A percentile compares a stretch with the other conserved stretches of the same genome.
These are phyloP conservation scores for Trachelus troglodyta DNA, from an alignment of 2,888 invertebrate genomes.

Conservation along the genomic window DNA sequence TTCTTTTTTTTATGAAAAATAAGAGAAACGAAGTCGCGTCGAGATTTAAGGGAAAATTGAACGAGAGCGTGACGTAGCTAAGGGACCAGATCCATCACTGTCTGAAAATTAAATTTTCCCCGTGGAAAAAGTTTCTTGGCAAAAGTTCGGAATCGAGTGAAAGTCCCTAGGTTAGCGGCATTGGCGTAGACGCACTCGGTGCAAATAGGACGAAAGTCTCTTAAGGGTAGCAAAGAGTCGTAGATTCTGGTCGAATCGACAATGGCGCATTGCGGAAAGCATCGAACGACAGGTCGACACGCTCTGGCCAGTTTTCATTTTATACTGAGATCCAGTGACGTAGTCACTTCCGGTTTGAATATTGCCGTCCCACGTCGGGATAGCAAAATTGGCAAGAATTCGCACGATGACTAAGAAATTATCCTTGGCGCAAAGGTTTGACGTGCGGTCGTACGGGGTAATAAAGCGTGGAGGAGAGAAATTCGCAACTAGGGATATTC, in stretches of 20 bases:
- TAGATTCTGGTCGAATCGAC: slow-evolving; percentile 8
- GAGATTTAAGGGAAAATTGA: neutral
- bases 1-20: neutral
- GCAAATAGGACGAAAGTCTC: neutral
- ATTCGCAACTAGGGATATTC: neutral
- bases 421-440: neutral
- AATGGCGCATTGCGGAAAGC: slow-evolving; percentile 51
- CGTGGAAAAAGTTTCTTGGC: neutral
- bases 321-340: neutral
- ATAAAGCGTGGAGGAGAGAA: neutral
- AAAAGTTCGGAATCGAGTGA: neutral
- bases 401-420: neutral
- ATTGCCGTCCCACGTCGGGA: neutral
- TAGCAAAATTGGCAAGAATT: neutral
- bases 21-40: neutral
- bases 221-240: neutral
- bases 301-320: slow-evolving; percentile 16
- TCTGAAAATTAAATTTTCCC: neutral
- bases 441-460: neutral
- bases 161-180: neutral
- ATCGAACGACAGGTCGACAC: slow-evolving; percentile 26
- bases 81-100: neutral
- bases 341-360: neutral
- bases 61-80: neutral
- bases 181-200: neutral